These are phyloP conservation scores for Numenius phaeopus DNA, from an alignment of 2,797 vertebrate species.

Conservation along the genomic window DNA sequence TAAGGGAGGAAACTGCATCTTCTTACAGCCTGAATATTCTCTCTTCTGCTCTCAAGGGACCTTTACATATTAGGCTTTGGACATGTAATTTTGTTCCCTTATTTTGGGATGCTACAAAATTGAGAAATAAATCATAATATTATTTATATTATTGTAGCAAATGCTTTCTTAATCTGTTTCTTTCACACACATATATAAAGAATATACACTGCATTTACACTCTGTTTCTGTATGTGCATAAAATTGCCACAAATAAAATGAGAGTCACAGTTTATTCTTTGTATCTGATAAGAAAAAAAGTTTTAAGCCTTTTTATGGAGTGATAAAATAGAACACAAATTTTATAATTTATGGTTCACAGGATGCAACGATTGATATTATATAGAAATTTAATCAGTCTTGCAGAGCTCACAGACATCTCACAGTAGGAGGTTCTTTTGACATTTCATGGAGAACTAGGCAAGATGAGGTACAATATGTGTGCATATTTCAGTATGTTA, in stretches of 20 bases:
- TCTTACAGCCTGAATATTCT: not conserved
- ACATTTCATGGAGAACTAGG: conserved; percentile 83
- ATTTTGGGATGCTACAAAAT: not conserved
- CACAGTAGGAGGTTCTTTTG: conserved; percentile 81
- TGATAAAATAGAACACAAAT: conserved; percentile 78
- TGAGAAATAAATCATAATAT: not conserved
- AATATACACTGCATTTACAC: not conserved
- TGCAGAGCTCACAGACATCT: conserved; percentile 75
- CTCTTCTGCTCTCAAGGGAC: not conserved
- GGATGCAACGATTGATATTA: conserved; percentile 77
- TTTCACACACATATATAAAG: not conserved
- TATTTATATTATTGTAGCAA: not conserved
- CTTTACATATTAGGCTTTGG: not conserved
- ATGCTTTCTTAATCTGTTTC: not conserved
- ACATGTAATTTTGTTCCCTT: conserved; percentile 8
- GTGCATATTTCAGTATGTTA: conserved; percentile 72
- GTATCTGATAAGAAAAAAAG: conserved; percentile 26
- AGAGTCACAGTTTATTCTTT: conserved; percentile 37
- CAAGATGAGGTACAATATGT: conserved; percentile 72
- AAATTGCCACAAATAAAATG: conserved; percentile 65
- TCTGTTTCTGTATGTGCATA: not conserved
- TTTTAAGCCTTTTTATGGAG: conserved; percentile 73
- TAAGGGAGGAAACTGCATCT: conserved; percentile 17
- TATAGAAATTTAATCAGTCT: conserved; percentile 83
- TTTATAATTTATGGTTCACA: conserved; percentile 82